phyloP scores from a whole-genome alignment of 2,113 vertebrate genomes.

The Meriones unguiculatus region DNA sequence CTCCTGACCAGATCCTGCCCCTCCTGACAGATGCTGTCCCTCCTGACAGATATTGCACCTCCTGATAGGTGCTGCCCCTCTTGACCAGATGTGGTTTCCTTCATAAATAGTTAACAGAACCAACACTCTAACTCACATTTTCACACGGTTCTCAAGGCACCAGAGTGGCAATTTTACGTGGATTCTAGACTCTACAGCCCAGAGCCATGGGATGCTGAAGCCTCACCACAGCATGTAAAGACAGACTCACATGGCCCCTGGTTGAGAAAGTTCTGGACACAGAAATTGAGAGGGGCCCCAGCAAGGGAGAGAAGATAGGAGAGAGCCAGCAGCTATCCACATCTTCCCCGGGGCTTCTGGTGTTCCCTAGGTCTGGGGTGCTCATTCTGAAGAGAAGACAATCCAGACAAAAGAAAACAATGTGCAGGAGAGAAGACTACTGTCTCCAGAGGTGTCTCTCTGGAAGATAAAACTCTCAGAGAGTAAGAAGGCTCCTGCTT shows the following conservation, averaged over 20 bases:
- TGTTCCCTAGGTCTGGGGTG: neutral
- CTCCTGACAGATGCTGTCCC: neutral
- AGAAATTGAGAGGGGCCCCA: neutral
- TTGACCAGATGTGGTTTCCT: neutral
- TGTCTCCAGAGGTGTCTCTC: neutral
- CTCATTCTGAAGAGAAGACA: neutral
- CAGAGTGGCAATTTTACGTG: neutral
- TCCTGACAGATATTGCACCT: neutral
- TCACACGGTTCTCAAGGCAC: too few species aligned
- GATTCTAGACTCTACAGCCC: neutral
- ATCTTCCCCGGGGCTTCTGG: accelerated
- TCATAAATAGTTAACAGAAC: neutral
- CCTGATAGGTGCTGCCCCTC: neutral
- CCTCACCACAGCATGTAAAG: accelerated
- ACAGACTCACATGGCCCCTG: accelerated
- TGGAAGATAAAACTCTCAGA: neutral
- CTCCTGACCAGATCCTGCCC: neutral
- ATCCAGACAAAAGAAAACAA: neutral
- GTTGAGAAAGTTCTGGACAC: neutral
- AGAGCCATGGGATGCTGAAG: neutral
- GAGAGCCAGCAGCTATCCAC: accelerated
- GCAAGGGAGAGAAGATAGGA: accelerated
- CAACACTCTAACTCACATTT: neutral
- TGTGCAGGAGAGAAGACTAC: neutral
- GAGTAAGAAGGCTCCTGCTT: accelerated